phyloP scores from a whole-genome alignment of 2,113 vertebrate genomes.

The Microtus montanus region DNA sequence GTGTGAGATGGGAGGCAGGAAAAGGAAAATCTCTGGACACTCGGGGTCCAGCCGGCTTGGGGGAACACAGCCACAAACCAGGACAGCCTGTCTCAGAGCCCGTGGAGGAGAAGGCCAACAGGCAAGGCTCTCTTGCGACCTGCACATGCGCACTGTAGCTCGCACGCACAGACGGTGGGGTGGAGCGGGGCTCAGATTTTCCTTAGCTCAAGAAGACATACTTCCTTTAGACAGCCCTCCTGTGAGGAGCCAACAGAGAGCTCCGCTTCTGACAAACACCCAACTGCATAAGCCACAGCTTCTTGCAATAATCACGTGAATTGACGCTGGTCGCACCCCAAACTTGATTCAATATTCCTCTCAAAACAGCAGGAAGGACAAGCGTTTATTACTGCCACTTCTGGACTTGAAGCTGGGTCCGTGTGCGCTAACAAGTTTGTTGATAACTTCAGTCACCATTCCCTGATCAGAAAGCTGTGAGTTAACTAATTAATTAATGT shows the following conservation, averaged over 20 bases:
- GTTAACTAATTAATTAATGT: not conserved
- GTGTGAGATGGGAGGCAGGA: not conserved
- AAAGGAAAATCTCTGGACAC: not conserved
- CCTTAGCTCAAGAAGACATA: not conserved
- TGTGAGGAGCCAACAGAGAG: not conserved
- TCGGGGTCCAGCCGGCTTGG: not conserved
- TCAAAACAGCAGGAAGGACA: not conserved
- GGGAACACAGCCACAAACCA: not conserved
- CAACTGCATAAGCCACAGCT: not conserved
- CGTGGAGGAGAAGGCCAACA: not conserved
- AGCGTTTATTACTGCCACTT: not conserved
- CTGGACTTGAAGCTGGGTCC: not conserved
- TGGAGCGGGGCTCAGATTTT: not conserved
- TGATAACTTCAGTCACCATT: not conserved
- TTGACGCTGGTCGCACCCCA: not conserved
- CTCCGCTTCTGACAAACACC: not conserved
- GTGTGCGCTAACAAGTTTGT: not conserved
- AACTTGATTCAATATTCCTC: not conserved
- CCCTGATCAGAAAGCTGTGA: not conserved
- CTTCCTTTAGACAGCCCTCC: not conserved
- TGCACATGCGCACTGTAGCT: not conserved
- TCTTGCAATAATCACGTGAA: not conserved
- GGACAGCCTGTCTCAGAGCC: not conserved
- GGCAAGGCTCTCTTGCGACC: not conserved
- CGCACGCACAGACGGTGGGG: not conserved